Percentiles rank a stretch among this genome's conserved stretches.
Evolutionary conservation across 92 coral and sea anemone genomes (phyloP).

Genomic region (Phenganax stokvisi): DNA sequence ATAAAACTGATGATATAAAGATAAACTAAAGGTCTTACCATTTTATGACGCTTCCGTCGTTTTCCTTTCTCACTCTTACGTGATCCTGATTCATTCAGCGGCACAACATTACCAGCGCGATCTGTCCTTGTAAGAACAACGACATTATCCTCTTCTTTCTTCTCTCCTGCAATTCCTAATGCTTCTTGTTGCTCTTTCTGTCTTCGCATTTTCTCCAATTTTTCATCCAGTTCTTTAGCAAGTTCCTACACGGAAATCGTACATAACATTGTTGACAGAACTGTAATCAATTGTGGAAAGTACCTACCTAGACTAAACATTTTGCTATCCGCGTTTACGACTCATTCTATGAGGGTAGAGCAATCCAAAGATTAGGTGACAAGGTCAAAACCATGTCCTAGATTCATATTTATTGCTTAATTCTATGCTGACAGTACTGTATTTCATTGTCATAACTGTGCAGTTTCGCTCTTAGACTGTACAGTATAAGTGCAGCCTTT

Average conservation of each 20-base stretch:
- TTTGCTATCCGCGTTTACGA: no score
- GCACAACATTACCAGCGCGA: conserved; percentile 78
- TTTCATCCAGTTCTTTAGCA: conserved; percentile 65
- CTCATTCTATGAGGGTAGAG: no score
- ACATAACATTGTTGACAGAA: background rate
- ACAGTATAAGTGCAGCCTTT: no score
- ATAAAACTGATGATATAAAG: background rate
- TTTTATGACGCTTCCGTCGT: conserved; percentile 76
- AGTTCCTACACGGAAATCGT: conserved; percentile 53
- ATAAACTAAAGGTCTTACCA: background rate
- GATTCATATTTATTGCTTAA: no score
- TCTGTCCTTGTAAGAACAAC: conserved; percentile 83
- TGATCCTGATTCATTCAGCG: conserved; percentile 54
- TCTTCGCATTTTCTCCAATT: conserved; percentile 72
- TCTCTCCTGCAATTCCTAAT: conserved; percentile 15
- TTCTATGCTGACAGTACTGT: no score
- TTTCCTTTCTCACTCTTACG: conserved; percentile 57
- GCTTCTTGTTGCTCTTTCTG: conserved; percentile 71
- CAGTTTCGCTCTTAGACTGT: no score
- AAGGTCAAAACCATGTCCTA: no score
- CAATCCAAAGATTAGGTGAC: no score
- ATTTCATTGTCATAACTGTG: no score
- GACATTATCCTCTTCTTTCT: conserved; percentile 47
- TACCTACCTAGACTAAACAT: no score
- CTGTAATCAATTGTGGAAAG: background rate